Evolutionary conservation across 2,797 vertebrate species (phyloP), one percentile per base, ranked within the genome.

Genomic region (Propithecus perrieri): DNA sequence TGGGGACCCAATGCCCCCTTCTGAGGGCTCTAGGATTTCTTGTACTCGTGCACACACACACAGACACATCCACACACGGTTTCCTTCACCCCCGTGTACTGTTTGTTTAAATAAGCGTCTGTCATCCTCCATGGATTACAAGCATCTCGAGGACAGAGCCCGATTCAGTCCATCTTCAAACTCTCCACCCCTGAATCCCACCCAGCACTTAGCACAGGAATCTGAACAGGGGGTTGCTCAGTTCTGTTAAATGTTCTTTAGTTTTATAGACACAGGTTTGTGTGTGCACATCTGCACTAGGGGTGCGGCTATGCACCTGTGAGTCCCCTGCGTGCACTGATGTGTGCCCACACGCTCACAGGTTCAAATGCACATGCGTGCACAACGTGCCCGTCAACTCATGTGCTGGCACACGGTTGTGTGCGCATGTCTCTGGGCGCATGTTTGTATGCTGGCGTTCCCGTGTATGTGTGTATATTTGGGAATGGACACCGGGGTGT

Each of bases 281-380:
- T 24, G 74, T 14, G 12, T 35, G 17, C 7, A 7, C 5, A 18
- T 4, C 4, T 18, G 61, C 41, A 11, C 26, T 0, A 35, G 22
- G 15, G 5, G 4, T 14, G 0, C 43, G 53, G 92, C 53, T 28
- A 0, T 4, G 22, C 61, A 1, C 2, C 4, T 0, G 2, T 48
- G 83, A 9, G 74, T 86, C 63, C 41, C 63, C 38, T 2, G 48
- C 1, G 1, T 33, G 13, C 22, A 75, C 72, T 15, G 71, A 15
- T n/a, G 10, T 0, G 1, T 4, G 9, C 20, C 63, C 18, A 41
- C 5, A 2, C 14, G 11, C 3, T 43, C 63, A 1, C 2, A 0
- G 48, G 35, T 13, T 50, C 65, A 35, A 53, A 13, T 4, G 8
- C 61, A 67, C 30, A 22, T 1, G 7, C 30, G 22, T 3, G 1